Base-by-base conservation (phyloP, 2,113 vertebrate species). In the Scartelaos histophorus region DNA sequence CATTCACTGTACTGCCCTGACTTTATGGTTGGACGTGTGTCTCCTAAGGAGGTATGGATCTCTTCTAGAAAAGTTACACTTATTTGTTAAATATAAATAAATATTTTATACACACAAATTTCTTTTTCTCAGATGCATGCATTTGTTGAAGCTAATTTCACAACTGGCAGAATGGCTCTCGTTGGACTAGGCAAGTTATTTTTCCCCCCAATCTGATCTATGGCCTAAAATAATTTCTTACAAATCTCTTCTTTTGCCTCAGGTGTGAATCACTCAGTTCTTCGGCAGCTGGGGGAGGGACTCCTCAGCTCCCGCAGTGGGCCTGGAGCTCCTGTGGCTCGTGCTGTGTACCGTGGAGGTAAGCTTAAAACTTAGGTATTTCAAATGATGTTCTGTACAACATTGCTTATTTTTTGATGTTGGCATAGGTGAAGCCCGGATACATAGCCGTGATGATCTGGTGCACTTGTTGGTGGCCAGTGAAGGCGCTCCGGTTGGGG, bases 1-100 rank as follows among this genome's bases (percentile, higher is more conserved):
- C 98, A 98, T 84, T 94, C 97, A 13, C 88, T 99, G 64, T 98
- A 96, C 78, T 98, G 96, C 85, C 97, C 97, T 58, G 94, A 95
- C 76, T 95, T 94, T 78, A 92, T 87, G 90, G 68, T 97, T 60
- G 96, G 95, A 61, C 94, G 83, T 68, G 77, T 97, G 70, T 95
- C 94, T 60, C 16, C 94, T 65, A 90, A 94, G 7, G 91, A 97
- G 94, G 97, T 97, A 93, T n/a, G n/a, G 4, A 45, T 73, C 22
- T 64, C 1, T 64, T 7, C 34, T 66, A 13, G n/a, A 46, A 0
- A 45, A 66, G 45, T 17, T 24, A 47, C 65, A 47, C 15, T 13
- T 66, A 22, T 17, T 45, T 24, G 12, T 0, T 29, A 11, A 38
- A 43, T 38, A 43, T 9, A 29, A 29, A 29, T 29, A 29, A 29